Base-by-base conservation (phyloP, 2,888 invertebrate species). In the Anodontia alba region DNA sequence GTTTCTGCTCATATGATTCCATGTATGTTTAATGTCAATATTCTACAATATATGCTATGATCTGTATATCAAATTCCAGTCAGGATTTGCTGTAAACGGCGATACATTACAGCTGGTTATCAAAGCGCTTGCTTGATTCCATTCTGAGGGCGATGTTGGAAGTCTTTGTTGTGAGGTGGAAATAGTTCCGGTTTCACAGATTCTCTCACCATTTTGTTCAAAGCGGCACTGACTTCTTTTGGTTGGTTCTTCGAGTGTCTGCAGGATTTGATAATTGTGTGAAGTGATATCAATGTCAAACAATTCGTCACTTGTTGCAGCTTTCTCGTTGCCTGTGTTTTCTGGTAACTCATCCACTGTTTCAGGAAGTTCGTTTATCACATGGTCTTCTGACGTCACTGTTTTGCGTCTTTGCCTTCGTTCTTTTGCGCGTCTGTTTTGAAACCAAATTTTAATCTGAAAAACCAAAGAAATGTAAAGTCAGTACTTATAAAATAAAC, bases 361-460 rank as follows among this genome's bases (percentile, higher is more conserved):
- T 8, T 20, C n/a, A 3, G n/a, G 17, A 2, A 20, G 5, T 3
- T 46, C 46, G 3, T 54, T 5, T 54, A 20, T 7, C 17, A 29
- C 33, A 8, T 62, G 33, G 1, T 62, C 62, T 62, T 62, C 5
- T 15, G 10, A 17, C 12, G 33, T 33, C 33, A 33, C 62, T 5
- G 31, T 29, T 17, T 62, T 62, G 1, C 62, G 5, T 62, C 62
- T 62, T 17, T 54, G 42, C 31, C 71, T 8, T 5, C 71, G 38
- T 71, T 71, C 71, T 20, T 71, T 71, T 5, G 49, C 71, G 12
- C 71, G n/a, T 26, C 71, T 26, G 49, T 71, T 71, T 71, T 71
- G 71, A 33, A 71, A 71, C 71, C 71, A 71, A 26, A 73, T 78
- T 51, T 78, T 78, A 31, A 78, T 78, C 78, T 78, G 57, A 66